These are phyloP conservation scores for Pediacus dermestoides DNA, from an alignment of 2,888 invertebrate species.

Conservation along the genomic window DNA sequence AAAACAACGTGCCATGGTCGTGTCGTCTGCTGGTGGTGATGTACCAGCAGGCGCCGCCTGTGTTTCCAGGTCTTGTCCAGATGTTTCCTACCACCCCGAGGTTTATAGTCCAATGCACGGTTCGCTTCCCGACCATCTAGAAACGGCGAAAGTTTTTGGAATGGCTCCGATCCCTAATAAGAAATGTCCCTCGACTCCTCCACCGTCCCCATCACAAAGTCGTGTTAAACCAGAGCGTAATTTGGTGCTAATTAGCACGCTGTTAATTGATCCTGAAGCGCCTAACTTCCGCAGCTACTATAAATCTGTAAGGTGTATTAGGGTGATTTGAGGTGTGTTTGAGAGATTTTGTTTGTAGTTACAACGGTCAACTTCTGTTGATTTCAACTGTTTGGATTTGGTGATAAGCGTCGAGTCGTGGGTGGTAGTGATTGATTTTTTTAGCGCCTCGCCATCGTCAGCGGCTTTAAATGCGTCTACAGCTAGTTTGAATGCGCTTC, in stretches of 20 bases:
- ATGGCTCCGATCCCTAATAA: constrained; percentile 15
- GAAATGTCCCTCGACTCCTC: constrained; percentile 51
- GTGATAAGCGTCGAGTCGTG: constrained; percentile 91
- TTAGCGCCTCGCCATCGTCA: constrained; percentile 56
- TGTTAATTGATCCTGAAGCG: constrained; percentile 62
- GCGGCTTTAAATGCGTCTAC: constrained; percentile 10
- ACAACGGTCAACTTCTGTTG: constrained; percentile 68
- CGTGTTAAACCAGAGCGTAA: constrained; percentile 57
- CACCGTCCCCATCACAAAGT: constrained; percentile 61
- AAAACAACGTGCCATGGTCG: constrained; percentile 79
- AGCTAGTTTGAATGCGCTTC: constrained; percentile 13
- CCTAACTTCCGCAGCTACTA: constrained; percentile 64
- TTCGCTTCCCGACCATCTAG: constrained; percentile 61
- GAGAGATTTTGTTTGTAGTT: constrained; percentile 46
- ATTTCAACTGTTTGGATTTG: constrained; percentile 88
- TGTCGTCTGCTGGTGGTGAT: constrained; percentile 52
- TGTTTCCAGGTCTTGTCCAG: constrained; percentile 79
- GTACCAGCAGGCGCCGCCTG: constrained; percentile 50
- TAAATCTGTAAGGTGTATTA: constrained; percentile 51
- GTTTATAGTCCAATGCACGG: constrained; percentile 38
- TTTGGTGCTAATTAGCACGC: constrained; percentile 69
- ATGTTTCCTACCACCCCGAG: constrained; percentile 53
- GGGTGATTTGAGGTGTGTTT: constrained; percentile 1
- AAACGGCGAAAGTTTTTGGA: constrained; percentile 53
- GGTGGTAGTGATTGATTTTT: constrained; percentile 93